These are phyloP conservation scores for Cygnus atratus DNA, from an alignment of 2,113 vertebrate species.

Conservation along the genomic window DNA sequence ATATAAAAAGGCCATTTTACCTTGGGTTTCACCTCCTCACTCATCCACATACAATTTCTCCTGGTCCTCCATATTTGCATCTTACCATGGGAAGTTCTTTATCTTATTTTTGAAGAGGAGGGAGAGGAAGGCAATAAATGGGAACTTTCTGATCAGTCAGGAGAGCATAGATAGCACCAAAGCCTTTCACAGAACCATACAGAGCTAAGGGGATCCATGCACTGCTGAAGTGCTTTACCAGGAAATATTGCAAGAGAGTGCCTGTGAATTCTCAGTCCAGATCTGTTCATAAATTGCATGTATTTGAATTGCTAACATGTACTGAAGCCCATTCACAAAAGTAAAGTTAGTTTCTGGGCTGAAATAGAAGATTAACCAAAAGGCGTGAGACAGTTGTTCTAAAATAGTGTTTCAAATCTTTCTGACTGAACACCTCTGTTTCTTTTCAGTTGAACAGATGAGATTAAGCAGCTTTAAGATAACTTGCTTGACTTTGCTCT, in stretches of 20 bases:
- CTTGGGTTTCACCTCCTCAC: background rate
- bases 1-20: background rate
- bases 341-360: background rate
- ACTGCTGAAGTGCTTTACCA: background rate
- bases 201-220: background rate
- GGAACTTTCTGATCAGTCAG: background rate
- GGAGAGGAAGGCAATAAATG: background rate
- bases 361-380: background rate
- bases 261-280: background rate
- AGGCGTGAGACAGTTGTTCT: background rate
- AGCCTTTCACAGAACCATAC: fast-evolving
- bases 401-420: background rate
- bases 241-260: background rate
- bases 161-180: background rate
- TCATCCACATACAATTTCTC: background rate
- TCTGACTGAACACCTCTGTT: background rate
- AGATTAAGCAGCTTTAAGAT: background rate
- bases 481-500: background rate
- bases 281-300: background rate
- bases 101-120: background rate
- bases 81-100: background rate
- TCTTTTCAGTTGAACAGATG: background rate
- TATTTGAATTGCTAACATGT: background rate
- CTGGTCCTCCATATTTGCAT: background rate
- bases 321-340: background rate